Evolutionary conservation across 2,113 vertebrate genomes (phyloP).

Genomic region (Brienomyrus longianalis): DNA sequence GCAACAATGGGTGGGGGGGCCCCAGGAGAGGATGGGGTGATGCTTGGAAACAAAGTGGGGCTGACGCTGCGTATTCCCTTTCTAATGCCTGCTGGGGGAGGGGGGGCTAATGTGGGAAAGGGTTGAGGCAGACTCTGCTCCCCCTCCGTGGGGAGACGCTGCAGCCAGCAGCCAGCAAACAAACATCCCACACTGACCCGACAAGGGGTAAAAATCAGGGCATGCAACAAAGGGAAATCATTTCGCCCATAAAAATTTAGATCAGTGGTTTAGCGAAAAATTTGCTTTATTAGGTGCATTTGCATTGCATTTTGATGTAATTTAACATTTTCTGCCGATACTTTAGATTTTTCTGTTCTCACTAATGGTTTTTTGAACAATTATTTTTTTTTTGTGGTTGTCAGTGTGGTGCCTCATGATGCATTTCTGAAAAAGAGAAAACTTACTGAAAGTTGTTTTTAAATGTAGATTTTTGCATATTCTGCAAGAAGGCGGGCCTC

Average conservation of each 20-base stretch:
- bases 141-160: not conserved
- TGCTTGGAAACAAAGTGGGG: conserved; percentile 45
- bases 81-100: conserved; percentile 36
- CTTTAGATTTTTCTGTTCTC: not conserved
- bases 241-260: not conserved
- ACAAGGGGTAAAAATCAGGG: not conserved
- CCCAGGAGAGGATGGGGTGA: conserved; percentile 39
- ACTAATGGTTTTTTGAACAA: not conserved
- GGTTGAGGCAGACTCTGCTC: conserved; percentile 41
- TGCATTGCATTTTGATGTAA: not conserved
- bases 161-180: not conserved
- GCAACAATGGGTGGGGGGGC: conserved; percentile 49
- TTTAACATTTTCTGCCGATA: not conserved
- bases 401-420: not conserved
- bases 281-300: not conserved
- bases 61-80: conserved; percentile 52
- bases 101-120: conserved; percentile 19
- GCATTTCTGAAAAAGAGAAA: not conserved
- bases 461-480: not conserved
- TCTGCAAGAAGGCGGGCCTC: not conserved
- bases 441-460: conserved; percentile 9
- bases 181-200: not conserved
- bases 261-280: not conserved
- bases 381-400: not conserved
- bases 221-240: not conserved